Conservation (phyloP, 2,113 vertebrate genomes). For the Syrmaticus mikado region DNA sequence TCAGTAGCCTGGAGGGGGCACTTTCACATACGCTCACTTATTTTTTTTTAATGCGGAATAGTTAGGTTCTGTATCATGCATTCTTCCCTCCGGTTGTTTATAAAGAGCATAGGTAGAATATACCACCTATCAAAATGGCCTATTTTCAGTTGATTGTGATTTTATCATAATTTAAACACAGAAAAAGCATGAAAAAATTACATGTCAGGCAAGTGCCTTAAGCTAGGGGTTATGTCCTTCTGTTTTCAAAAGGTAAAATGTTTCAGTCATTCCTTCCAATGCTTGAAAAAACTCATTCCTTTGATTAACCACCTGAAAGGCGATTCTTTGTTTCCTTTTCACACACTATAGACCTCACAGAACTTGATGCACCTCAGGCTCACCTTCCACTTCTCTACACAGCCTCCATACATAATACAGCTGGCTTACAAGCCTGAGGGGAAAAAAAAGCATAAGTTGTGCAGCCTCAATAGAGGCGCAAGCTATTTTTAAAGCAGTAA, state of each 20-base stretch:
- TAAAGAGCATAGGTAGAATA: background rate
- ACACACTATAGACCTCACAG: background rate
- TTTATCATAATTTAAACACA: background rate
- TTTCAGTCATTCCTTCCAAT: background rate
- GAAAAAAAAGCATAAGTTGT: background rate
- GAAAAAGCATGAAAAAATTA: background rate
- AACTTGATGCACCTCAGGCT: background rate
- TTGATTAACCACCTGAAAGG: background rate
- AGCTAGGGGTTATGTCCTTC: background rate
- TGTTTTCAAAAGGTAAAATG: background rate
- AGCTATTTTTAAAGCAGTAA: background rate
- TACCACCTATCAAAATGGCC: background rate
- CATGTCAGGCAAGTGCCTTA: fast-evolving
- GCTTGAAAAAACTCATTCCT: background rate
- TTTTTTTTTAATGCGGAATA: background rate
- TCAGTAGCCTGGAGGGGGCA: no score
- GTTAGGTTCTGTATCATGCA: background rate
- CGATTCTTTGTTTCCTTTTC: background rate
- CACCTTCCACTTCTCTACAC: background rate
- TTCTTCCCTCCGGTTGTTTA: background rate
- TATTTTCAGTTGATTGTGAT: background rate
- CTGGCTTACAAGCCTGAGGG: background rate
- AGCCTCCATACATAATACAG: background rate
- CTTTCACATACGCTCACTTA: background rate
- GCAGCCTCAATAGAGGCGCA: background rate